These are phyloP conservation scores for Ashinkailepas kermadecensis DNA, from an alignment of 2,888 invertebrate species.

Conservation along the genomic window DNA sequence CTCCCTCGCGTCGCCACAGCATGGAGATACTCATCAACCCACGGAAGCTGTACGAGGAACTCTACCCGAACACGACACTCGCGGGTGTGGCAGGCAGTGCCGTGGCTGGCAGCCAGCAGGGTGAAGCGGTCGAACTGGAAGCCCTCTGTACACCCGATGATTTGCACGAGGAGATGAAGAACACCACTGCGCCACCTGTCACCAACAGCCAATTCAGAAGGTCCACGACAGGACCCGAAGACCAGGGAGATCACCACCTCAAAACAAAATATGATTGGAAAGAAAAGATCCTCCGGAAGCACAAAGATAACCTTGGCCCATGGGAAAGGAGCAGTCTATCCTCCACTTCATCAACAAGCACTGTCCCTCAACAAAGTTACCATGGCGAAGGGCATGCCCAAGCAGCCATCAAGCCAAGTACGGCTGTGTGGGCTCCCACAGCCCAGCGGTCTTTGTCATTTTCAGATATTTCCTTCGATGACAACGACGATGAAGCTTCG, in stretches of 20 bases:
- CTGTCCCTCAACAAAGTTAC: no score
- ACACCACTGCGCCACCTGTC: neutral
- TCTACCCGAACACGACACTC: neutral
- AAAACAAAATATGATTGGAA: neutral
- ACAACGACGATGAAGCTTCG: neutral
- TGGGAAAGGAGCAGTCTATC: no score
- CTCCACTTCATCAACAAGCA: no score
- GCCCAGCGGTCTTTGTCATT: neutral
- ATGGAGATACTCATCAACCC: slow-evolving; percentile 7
- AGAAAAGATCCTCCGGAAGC: neutral
- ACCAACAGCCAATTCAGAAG: no score
- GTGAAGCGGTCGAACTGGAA: neutral
- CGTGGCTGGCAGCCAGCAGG: neutral
- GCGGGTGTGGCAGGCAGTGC: no score
- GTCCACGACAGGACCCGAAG: no score
- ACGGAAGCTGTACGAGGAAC: neutral
- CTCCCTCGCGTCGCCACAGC: neutral
- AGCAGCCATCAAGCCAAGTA: neutral
- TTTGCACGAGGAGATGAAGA: no score
- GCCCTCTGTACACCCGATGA: no score
- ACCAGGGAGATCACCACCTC: no score
- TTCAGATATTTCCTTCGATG: neutral
- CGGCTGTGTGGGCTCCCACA: neutral
- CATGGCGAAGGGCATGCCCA: no score
- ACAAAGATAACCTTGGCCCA: neutral